phyloP scores from a whole-genome alignment of 2,797 vertebrate genomes.

The Falco cherrug region DNA sequence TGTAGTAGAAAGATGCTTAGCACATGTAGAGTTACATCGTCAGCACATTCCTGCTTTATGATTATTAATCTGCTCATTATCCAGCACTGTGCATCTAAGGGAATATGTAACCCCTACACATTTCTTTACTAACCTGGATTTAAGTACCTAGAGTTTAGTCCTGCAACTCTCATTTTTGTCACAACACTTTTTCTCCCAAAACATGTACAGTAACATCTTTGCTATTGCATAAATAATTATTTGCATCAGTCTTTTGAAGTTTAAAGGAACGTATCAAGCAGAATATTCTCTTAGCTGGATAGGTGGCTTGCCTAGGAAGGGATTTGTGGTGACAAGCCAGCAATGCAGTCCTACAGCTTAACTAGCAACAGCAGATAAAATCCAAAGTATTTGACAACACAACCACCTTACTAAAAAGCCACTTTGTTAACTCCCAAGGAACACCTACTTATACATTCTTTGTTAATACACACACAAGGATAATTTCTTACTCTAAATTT shows the following conservation, averaged over 20 bases:
- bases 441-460: not conserved
- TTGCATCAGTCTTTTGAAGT: not conserved
- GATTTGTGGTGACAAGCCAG: not conserved
- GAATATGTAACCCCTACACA: not conserved
- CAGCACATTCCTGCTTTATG: not conserved
- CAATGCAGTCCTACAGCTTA: not conserved
- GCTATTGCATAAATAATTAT: not conserved
- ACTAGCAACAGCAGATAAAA: conserved; percentile 13
- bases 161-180: not conserved
- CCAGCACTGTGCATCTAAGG: not conserved
- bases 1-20: not conserved
- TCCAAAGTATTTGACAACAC: not conserved
- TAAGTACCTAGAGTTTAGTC: not conserved
- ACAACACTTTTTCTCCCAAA: not conserved
- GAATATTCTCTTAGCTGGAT: not conserved
- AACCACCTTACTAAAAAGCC: not conserved
- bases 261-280: not conserved
- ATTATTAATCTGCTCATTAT: not conserved
- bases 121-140: not conserved
- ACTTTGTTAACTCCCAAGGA: not conserved
- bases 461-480: not conserved
- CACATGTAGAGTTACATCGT: not conserved
- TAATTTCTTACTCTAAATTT: not conserved
- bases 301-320: not conserved
- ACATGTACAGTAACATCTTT: not conserved